Percentiles rank a stretch among this genome's conserved stretches.
phyloP scores from a whole-genome alignment of 2,113 vertebrate species.

The Heptranchias perlo region DNA sequence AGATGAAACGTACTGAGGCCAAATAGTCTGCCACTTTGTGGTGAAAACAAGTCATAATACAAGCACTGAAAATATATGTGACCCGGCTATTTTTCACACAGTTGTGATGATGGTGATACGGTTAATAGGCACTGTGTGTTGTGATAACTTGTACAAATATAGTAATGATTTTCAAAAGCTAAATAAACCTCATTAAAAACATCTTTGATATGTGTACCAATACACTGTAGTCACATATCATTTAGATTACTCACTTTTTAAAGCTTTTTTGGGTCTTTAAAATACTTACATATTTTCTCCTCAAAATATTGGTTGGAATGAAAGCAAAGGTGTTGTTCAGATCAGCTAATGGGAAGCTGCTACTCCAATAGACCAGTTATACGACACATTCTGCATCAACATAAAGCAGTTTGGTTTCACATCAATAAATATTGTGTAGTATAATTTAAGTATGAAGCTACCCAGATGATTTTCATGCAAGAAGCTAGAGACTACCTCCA shows the following conservation, averaged over 20 bases:
- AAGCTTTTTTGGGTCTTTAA: neutral
- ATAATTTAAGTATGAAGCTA: neutral
- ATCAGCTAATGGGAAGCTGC: neutral
- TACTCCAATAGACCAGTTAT: neutral
- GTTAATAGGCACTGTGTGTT: neutral
- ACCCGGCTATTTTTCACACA: neutral
- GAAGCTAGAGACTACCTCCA: neutral
- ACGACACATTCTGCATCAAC: neutral
- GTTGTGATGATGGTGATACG: neutral
- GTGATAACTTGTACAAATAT: neutral
- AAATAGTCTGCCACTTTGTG: slow-evolving; percentile 17
- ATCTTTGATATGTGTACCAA: neutral
- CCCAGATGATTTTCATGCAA: neutral
- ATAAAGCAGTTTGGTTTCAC: neutral
- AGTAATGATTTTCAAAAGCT: neutral
- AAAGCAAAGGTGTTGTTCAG: neutral
- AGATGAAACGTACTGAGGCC: neutral
- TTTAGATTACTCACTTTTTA: neutral
- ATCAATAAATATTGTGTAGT: neutral
- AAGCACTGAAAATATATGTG: neutral
- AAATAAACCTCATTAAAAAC: neutral
- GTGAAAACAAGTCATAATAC: neutral
- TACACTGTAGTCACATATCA: neutral
- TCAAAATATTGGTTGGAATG: neutral
- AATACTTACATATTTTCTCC: neutral